These are phyloP conservation scores for Perca fluviatilis DNA, from an alignment of 2,113 vertebrate genomes.

Conservation along the genomic window DNA sequence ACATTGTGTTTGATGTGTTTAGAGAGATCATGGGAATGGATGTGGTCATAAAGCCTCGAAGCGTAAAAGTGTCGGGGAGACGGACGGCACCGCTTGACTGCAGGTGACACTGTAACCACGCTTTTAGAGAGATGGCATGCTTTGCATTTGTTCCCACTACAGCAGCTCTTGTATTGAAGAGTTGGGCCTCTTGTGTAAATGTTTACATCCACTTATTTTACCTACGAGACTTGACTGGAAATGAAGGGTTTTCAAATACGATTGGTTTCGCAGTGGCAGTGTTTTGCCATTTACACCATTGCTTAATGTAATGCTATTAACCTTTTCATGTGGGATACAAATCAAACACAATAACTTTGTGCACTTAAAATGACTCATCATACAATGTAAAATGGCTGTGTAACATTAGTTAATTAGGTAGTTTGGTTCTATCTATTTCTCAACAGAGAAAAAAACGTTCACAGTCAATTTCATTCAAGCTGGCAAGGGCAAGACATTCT, in stretches of 20 bases:
- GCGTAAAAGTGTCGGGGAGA: slow-evolving; percentile 54
- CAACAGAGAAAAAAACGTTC: too few relatives aligned
- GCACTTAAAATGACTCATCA: neutral
- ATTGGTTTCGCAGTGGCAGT: slow-evolving; percentile 3
- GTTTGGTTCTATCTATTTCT: neutral
- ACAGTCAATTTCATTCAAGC: too few relatives aligned
- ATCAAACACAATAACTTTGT: neutral
- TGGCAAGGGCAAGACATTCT: neutral
- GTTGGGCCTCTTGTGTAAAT: neutral
- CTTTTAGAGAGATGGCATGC: slow-evolving; percentile 22
- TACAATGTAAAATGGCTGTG: neutral
- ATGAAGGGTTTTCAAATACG: neutral
- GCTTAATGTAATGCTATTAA: neutral
- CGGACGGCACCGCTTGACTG: slow-evolving; percentile 43
- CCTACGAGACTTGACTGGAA: neutral
- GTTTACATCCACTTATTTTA: slow-evolving; percentile 18
- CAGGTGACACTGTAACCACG: slow-evolving; percentile 37
- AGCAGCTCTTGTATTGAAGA: slow-evolving; percentile 9
- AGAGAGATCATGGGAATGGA: slow-evolving; percentile 53
- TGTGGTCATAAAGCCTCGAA: slow-evolving; percentile 40
- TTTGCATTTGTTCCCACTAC: slow-evolving; percentile 29
- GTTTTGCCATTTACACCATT: neutral
- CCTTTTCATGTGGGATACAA: neutral
- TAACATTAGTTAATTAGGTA: neutral
- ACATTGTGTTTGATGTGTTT: slow-evolving; percentile 62